These are phyloP conservation scores for Daubentonia madagascariensis DNA, from an alignment of 2,113 vertebrate species.

Conservation along the genomic window DNA sequence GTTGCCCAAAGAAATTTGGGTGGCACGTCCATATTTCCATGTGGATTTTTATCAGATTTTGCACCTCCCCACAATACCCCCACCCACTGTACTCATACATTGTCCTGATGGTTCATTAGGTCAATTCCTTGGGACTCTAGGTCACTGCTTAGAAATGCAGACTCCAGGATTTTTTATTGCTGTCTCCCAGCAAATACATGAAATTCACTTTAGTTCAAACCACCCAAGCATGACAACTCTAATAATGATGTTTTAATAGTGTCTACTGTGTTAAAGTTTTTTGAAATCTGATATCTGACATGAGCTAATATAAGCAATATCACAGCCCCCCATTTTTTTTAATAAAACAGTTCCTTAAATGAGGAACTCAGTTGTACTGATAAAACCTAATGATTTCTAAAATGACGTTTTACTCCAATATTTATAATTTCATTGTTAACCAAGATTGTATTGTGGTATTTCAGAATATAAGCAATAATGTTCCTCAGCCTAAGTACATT, in stretches of 20 bases:
- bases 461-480: slow-evolving; percentile 79
- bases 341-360: slow-evolving; percentile 86
- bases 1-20: neutral
- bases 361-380: slow-evolving; percentile 83
- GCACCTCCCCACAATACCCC: neutral
- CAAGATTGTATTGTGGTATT: slow-evolving; percentile 80
- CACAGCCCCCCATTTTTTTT: slow-evolving; percentile 77
- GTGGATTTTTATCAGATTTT: neutral
- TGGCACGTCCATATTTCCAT: neutral
- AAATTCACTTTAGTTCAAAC: slow-evolving; percentile 82
- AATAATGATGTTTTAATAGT: slow-evolving; percentile 90
- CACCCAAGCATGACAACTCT: slow-evolving; percentile 83
- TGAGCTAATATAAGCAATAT: slow-evolving; percentile 84
- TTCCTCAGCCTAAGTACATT: slow-evolving; percentile 79
- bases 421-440: slow-evolving; percentile 85
- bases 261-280: slow-evolving; percentile 83
- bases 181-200: slow-evolving; percentile 78
- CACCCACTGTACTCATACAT: neutral
- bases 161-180: slow-evolving; percentile 81
- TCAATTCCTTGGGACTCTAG: slow-evolving; percentile 49
- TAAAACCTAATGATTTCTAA: slow-evolving; percentile 86
- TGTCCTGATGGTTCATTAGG: slow-evolving; percentile 47
- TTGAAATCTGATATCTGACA: slow-evolving; percentile 86
- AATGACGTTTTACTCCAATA: slow-evolving; percentile 78
- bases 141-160: slow-evolving; percentile 67